Percentiles rank a stretch among this genome's conserved stretches.
Evolutionary conservation across 1,140 invertebrate species (phyloP).

Genomic region (Acarapis woodi): DNA sequence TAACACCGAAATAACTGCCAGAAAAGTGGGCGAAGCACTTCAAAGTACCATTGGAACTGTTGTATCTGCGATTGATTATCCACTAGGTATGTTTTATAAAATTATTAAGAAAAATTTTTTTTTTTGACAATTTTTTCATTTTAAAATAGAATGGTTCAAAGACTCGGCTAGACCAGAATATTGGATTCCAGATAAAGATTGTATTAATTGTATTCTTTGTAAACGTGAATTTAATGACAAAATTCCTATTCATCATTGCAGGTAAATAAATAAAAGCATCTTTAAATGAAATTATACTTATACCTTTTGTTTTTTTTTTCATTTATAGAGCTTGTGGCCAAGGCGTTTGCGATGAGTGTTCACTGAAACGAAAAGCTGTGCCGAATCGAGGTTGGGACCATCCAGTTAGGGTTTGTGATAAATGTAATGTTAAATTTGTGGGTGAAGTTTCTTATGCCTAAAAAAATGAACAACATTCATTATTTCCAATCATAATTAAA

Average conservation of each 20-base stretch:
- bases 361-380: conserved; percentile 17
- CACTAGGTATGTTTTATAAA: conserved; percentile 13
- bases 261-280: too few species aligned
- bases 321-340: conserved; percentile 25
- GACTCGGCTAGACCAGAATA: conserved; percentile 43
- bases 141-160: conserved; percentile 32
- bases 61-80: conserved; percentile 20
- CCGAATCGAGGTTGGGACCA: conserved; percentile 21
- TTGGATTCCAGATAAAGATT: conserved; percentile 43
- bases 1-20: conserved; percentile 14
- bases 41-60: conserved; percentile 19
- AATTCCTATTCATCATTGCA: conserved; percentile 37
- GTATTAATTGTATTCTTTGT: conserved; percentile 33
- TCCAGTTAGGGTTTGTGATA: conserved; percentile 21
- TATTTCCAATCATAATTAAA: too few species aligned
- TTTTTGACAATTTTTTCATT: not conserved
- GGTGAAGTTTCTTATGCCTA: conserved; percentile 4
- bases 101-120: not conserved
- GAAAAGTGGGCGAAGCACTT: conserved; percentile 20
- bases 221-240: conserved; percentile 24
- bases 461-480: too few species aligned
- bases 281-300: too few species aligned
- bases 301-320: too few species aligned
- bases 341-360: conserved; percentile 22
- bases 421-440: too few species aligned